These are phyloP conservation scores for Ornithoptera alexandrae DNA, from an alignment of 2,888 invertebrate species.

Conservation along the genomic window DNA sequence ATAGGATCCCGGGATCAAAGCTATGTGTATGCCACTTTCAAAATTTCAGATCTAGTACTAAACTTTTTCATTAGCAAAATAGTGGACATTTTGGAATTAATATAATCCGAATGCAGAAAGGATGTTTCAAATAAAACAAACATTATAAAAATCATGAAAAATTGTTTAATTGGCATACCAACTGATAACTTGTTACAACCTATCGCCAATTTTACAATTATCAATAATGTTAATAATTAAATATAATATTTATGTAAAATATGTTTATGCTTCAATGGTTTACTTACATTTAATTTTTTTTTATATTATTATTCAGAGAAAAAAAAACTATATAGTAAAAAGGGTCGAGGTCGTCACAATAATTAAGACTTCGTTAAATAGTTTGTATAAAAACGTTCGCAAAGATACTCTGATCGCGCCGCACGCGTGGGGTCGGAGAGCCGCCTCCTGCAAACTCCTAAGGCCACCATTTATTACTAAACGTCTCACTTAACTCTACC, in stretches of 20 bases:
- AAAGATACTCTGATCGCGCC: slow-evolving; percentile 37
- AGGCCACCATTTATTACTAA: slow-evolving; percentile 76
- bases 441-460: slow-evolving; percentile 60
- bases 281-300: slow-evolving; percentile 76
- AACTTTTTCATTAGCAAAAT: no score
- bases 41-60: no score
- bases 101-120: neutral
- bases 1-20: no score
- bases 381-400: slow-evolving; percentile 63
- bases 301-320: slow-evolving; percentile 77
- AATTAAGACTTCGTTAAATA: slow-evolving; percentile 66
- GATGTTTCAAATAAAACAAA: slow-evolving; percentile 55
- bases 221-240: slow-evolving; percentile 80
- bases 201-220: slow-evolving; percentile 80
- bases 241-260: slow-evolving; percentile 80
- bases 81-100: no score
- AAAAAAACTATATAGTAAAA: slow-evolving; percentile 67
- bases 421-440: neutral
- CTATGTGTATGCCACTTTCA: no score
- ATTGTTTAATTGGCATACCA: slow-evolving; percentile 80
- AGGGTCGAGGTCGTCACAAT: slow-evolving; percentile 55
- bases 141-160: slow-evolving; percentile 77
- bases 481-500: slow-evolving; percentile 56
- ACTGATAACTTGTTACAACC: slow-evolving; percentile 79
- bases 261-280: slow-evolving; percentile 79